Base-by-base conservation (phyloP, 1,140 invertebrate species). In the Drosophila pallidifrons region DNA sequence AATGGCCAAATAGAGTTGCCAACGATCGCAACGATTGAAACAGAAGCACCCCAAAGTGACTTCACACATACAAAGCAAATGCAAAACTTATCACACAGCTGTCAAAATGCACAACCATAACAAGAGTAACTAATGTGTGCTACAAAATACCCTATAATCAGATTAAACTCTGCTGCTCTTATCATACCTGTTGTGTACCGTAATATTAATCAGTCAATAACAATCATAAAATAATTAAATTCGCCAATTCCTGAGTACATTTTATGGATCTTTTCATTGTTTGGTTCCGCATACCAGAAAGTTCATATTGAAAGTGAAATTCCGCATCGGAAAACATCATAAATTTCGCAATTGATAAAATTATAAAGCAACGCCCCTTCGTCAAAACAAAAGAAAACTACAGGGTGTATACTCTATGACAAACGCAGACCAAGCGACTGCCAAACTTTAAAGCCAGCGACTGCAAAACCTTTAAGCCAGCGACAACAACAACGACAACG, bases 31-130 rank as follows among this genome's bases (percentile, higher is more conserved):
- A 15, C 7, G 13, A 15, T 46, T 5, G 15, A 64, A 54, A 64
- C 61, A 52, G 47, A 51, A 57, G 54, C 51, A 5, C 28, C 41
- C 47, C 7, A 25, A 7, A 25, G 20, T 25, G 41, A 59, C 35
- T 55, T 55, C 45, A 65, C 51, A 65, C 51, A 55, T 13, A 32
- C 51, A 35, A 32, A 45, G 45, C 52, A 65, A 65, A 65, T 1
- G 49, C 45, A 65, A 65, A 46, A 45, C 41, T n/a, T 64, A 65
- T 54, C 63, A 52, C 16, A 43, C 38, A 65, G 63, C 63, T 59
- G 57, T 46, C 41, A 59, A 59, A 45, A 43, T 43, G 54, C 54
- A 41, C n/a, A 59, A 20, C 20, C 41, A 46, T 28, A 20, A 3
- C 10, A 35, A 25, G 2, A 46, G 7, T 28, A 30, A 8, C 0